Percentiles rank a stretch among this genome's conserved stretches.
Conservation (phyloP, 2,797 vertebrate genomes). For the Sebastes nivosus region DNA sequence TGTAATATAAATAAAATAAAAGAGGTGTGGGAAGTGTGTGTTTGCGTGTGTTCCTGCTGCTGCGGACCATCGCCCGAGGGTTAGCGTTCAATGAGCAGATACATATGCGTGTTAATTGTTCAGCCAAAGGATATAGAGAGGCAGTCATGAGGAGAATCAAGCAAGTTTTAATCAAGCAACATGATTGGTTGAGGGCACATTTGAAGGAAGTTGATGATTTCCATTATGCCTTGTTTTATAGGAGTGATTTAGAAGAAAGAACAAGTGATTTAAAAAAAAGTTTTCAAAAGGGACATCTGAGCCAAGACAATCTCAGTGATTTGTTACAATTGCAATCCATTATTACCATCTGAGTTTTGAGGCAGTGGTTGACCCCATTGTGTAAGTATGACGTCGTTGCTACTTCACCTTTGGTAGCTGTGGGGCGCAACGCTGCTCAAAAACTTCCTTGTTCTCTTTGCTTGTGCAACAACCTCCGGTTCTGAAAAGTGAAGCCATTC, state of each 20-base stretch:
- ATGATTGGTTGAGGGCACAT: slow-evolving; percentile 2
- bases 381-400: background rate
- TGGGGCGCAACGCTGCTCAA: background rate
- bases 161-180: slow-evolving; percentile 26
- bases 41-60: background rate
- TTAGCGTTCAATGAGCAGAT: slow-evolving; percentile 31
- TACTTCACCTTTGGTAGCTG: background rate
- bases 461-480: too few species aligned
- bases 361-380: background rate
- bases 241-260: background rate
- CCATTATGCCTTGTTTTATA: slow-evolving; percentile 7
- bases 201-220: slow-evolving; percentile 8
- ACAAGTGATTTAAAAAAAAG: background rate
- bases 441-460: too few species aligned
- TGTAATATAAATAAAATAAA: slow-evolving; percentile 50
- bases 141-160: slow-evolving; percentile 31
- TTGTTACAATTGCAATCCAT: background rate
- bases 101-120: slow-evolving; percentile 28
- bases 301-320: background rate
- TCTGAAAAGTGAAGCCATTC: background rate
- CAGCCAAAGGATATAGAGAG: slow-evolving; percentile 22
- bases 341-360: background rate
- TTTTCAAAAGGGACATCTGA: background rate
- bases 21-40: slow-evolving; percentile 14
- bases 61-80: slow-evolving; percentile 15